Percentiles rank a stretch among this genome's conserved stretches.
Evolutionary conservation across 2,797 vertebrate genomes (phyloP).

Genomic region (Microchirus variegatus): DNA sequence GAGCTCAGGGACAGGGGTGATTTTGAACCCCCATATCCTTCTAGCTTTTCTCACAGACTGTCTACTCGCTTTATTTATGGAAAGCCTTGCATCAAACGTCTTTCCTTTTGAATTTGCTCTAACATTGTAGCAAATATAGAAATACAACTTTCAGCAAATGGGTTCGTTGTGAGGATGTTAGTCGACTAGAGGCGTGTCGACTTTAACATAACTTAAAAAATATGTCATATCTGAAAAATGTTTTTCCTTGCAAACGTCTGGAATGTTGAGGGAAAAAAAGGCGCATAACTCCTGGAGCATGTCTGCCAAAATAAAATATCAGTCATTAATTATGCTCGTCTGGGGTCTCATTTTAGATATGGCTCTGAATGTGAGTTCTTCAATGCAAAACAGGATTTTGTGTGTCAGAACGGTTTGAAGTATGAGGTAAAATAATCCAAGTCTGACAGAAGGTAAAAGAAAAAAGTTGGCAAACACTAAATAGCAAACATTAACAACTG

Average conservation of each 20-base stretch:
- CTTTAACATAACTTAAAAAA: constrained; percentile 12
- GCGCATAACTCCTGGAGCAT: constrained; percentile 34
- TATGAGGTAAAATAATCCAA: constrained; percentile 11
- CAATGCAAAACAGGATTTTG: constrained; percentile 20
- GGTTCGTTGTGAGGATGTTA: neutral
- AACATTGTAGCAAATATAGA: too few relatives aligned
- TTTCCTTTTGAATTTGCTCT: too few relatives aligned
- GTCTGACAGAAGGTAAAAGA: constrained; percentile 24
- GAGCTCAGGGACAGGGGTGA: too few relatives aligned
- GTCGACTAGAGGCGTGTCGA: constrained; percentile 3
- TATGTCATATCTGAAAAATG: constrained; percentile 48
- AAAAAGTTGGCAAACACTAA: neutral
- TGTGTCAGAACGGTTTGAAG: constrained; percentile 11
- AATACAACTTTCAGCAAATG: too few relatives aligned
- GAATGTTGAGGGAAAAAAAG: constrained; percentile 24
- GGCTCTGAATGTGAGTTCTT: constrained; percentile 25
- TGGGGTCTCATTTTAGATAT: constrained; percentile 21
- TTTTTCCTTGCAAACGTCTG: constrained; percentile 22
- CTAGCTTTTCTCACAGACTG: too few relatives aligned
- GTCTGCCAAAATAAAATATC: constrained; percentile 39
- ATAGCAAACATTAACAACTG: neutral
- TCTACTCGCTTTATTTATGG: neutral
- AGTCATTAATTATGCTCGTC: constrained; percentile 45
- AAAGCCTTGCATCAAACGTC: neutral
- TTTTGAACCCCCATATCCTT: too few relatives aligned